These are phyloP conservation scores for Rhabdomys pumilio DNA, from an alignment of 2,797 vertebrate genomes.

Conservation along the genomic window DNA sequence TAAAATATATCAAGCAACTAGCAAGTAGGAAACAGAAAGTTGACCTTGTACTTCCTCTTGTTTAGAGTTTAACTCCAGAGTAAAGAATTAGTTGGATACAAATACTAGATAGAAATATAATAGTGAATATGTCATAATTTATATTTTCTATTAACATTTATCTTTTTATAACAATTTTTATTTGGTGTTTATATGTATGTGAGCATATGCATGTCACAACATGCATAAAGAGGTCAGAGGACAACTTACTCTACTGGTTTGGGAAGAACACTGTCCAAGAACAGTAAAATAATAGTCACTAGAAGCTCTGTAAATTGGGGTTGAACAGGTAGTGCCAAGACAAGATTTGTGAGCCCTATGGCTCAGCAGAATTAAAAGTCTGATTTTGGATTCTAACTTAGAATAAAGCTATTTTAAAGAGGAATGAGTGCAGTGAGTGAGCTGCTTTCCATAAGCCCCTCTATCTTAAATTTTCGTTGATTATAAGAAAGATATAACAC, in stretches of 20 bases:
- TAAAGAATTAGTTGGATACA: not conserved
- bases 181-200: not conserved
- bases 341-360: not conserved
- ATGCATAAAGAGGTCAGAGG: not conserved
- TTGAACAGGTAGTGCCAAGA: not conserved
- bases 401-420: not conserved
- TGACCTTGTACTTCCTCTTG: not conserved
- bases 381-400: not conserved
- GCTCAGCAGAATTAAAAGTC: not conserved
- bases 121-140: not conserved
- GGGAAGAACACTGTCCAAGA: not conserved
- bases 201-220: not conserved
- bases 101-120: not conserved
- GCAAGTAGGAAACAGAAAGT: not conserved
- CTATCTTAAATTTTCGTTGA: constrained; percentile 12
- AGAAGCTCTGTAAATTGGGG: not conserved
- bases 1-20: not conserved
- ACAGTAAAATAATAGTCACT: not conserved
- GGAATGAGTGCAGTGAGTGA: not conserved
- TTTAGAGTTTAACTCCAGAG: not conserved
- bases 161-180: not conserved
- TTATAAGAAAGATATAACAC: not conserved
- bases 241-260: not conserved
- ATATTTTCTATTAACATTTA: not conserved
- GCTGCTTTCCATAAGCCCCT: not conserved